These are phyloP conservation scores for Eurystomus glaucurus DNA, from an alignment of 2,797 vertebrate genomes.

Conservation along the genomic window DNA sequence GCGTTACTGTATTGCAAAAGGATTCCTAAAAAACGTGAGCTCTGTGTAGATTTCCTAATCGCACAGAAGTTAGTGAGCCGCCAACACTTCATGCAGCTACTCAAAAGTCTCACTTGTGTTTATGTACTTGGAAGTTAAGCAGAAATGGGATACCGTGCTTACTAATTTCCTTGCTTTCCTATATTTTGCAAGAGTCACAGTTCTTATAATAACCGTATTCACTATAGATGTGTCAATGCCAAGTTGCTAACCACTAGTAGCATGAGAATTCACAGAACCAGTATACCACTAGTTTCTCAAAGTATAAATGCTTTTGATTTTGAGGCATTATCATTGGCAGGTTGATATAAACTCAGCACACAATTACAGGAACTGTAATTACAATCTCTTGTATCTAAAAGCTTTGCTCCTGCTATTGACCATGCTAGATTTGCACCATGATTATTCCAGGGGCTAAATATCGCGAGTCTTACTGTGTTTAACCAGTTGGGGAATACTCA, in stretches of 20 bases:
- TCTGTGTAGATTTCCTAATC: not conserved
- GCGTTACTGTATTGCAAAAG: not conserved
- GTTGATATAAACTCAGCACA: not conserved
- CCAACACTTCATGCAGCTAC: not conserved
- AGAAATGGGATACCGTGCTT: not conserved
- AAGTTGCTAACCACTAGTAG: not conserved
- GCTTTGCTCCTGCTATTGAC: not conserved
- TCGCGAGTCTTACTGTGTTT: not conserved
- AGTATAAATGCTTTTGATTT: not conserved
- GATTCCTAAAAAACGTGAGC: not conserved
- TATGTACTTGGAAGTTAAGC: not conserved
- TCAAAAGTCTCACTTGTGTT: not conserved
- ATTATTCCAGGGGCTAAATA: not conserved
- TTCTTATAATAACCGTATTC: not conserved
- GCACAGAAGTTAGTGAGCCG: not conserved
- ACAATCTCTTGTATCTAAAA: not conserved
- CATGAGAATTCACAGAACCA: not conserved
- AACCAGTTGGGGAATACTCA: not conserved
- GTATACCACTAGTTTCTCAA: not conserved
- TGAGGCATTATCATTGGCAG: not conserved
- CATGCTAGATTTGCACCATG: not conserved
- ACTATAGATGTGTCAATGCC: not conserved
- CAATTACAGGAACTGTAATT: not conserved
- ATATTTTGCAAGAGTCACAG: not conserved
- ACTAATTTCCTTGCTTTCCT: not conserved